Base-by-base conservation (phyloP, 2,888 invertebrate genomes). In the Callyntrura guangdongensis region DNA sequence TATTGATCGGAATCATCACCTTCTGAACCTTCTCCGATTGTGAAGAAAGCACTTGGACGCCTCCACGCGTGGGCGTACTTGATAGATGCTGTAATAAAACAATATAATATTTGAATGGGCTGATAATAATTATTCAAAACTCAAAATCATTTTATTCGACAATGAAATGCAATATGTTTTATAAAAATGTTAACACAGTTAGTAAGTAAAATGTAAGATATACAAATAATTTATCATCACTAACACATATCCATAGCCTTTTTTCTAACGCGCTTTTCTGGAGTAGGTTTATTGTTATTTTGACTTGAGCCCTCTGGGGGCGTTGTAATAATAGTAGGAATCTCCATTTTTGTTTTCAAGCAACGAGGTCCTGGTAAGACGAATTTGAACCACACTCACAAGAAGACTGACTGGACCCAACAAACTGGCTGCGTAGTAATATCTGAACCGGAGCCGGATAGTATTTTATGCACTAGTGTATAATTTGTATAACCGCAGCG, bases 21-120 rank as follows among this genome's bases (percentile, higher is more conserved):
- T 25, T 92, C 92, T 9, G 92, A 91, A 64, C 91, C 92, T 86
- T 94, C 94, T 64, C 93, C 94, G 61, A 94, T 94, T n/a, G 93
- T 94, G 84, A 94, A 93, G 90, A 93, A 93, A 22, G 93, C 93
- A 77, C 92, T 92, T 27, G 93, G 93, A 59, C 93, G 92, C n/a
- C 93, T 91, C 91, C 92, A 93, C 22, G 89, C 72, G 56, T 89
- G 89, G 49, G 86, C 86, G 89, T 89, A 91, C 25, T 84, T 91
- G 0, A 86, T 56, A 61, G 89, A 89, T 20, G 88, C 91, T 91
- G 79, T 9, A 45, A 91, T n/a, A n/a, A n/a, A n/a, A n/a, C n/a
- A 27, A 74, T 45, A 45, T 22, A 77, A 61, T 22, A 64, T 53
- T 25, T 27, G 12, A 47, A 53, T n/a, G n/a, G n/a, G n/a, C n/a